These are phyloP conservation scores for Melanotaenia boesemani DNA, from an alignment of 2,797 vertebrate genomes.

Conservation along the genomic window DNA sequence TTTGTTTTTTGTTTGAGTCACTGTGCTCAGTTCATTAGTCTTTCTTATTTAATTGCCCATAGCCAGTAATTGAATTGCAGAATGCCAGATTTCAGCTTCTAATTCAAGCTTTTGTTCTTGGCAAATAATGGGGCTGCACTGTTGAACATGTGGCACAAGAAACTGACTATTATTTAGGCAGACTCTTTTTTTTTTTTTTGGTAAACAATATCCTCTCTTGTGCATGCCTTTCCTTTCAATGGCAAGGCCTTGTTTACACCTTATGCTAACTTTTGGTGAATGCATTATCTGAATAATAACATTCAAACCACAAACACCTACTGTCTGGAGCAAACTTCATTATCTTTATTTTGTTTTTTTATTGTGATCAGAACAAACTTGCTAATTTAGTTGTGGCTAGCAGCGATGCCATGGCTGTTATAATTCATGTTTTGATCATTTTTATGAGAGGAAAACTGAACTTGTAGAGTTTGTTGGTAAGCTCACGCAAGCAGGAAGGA, in stretches of 20 bases:
- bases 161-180: constrained; percentile 24
- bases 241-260: constrained; percentile 1
- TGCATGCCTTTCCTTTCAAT: not conserved
- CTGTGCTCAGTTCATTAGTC: constrained; percentile 53
- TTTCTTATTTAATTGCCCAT: constrained; percentile 53
- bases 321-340: not conserved
- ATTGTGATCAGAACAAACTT: constrained; percentile 10
- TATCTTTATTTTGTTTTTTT: constrained; percentile 13
- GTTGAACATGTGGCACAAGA: constrained; percentile 32
- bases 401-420: not conserved
- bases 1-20: constrained; percentile 51
- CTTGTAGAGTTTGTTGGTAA: not conserved
- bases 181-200: constrained; percentile 14
- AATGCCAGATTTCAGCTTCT: constrained; percentile 38
- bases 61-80: constrained; percentile 66
- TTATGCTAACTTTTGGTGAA: constrained; percentile 8
- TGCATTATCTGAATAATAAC: constrained; percentile 12
- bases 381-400: not conserved
- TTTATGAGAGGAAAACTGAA: not conserved
- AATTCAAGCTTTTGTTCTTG: constrained; percentile 39
- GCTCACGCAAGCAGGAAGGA: not conserved
- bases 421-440: not conserved
- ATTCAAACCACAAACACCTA: constrained; percentile 1
- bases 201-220: constrained; percentile 14
- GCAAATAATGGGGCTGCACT: constrained; percentile 36